Base-by-base conservation (phyloP, 92 coral and sea anemone genomes). In the Palythoa grandiflora region DNA sequence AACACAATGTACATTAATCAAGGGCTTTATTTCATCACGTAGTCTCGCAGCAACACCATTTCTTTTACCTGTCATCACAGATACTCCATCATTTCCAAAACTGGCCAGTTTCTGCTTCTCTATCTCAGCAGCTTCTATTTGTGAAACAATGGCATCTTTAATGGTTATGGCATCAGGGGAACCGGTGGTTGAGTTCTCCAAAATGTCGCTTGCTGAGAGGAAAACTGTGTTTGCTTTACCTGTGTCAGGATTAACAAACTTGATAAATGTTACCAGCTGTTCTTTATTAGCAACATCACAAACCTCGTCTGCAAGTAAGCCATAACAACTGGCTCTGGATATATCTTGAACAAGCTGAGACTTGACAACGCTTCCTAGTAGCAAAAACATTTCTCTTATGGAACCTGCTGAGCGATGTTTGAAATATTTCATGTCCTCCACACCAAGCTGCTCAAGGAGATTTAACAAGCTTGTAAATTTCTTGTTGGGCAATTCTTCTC, bases 331-430 rank as follows among this genome's bases (percentile, higher is more conserved):
- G 14, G 86, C 92, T 61, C 48, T 52, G 21, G 71, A 52, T 11
- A 85, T 50, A 28, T 90, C 73, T 6, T 85, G 61, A 9, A 78
- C 73, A 6, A 87, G 12, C 50, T 81, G 75, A 10, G 13, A 84
- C 68, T 90, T 86, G 16, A 92, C 53, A 15, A 88, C 90, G 16
- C 79, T 66, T 1, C 93, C 89, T 12, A 94, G 83, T 1, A 92
- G 91, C 11, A 94, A 80, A 40, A 92, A 89, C 94, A 94, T 94
- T 76, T 94, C 93, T 73, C 92, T 78, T 40, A 79, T 71, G 66
- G 94, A 53, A 19, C 96, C 93, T 9, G 75, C 90, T 47, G 96
- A 94, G 28, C 90, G 84, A 68, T 94, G 94, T 28, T 92, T 81
- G 60, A 94, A 94, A 61, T 48, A 94, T 72, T 78, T 88, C 79